These are phyloP conservation scores for Dromaius novaehollandiae DNA, from an alignment of 2,113 vertebrate genomes.

Conservation along the genomic window DNA sequence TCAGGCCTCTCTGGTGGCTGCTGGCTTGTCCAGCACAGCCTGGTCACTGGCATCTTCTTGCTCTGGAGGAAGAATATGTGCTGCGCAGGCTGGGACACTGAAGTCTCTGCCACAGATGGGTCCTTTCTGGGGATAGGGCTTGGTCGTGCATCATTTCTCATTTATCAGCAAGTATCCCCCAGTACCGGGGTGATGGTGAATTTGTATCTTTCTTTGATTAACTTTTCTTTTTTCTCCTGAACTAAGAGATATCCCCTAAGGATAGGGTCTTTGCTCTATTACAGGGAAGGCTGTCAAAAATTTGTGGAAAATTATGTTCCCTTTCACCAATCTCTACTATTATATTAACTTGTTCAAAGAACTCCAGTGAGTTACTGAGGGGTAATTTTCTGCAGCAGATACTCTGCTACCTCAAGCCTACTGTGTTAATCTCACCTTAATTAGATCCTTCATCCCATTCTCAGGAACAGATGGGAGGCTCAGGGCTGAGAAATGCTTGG, in stretches of 20 bases:
- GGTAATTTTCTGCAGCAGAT: slow-evolving; percentile 8
- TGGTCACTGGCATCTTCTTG: background rate
- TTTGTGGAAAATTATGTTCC: background rate
- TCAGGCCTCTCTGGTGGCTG: background rate
- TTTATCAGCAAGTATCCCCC: background rate
- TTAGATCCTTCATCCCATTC: slow-evolving; percentile 27
- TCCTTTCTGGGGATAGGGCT: background rate
- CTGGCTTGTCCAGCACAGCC: background rate
- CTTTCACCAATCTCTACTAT: background rate
- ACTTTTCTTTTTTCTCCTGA: background rate
- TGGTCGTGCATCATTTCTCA: accelerated
- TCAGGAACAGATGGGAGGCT: slow-evolving; percentile 14
- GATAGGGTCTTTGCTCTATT: background rate
- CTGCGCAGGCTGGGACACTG: accelerated
- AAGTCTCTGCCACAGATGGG: background rate
- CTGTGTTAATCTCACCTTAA: slow-evolving; percentile 34
- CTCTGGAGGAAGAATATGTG: background rate
- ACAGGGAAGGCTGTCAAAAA: slow-evolving; percentile 4
- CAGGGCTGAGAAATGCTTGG: slow-evolving; percentile 3
- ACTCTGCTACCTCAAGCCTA: background rate
- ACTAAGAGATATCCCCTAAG: background rate
- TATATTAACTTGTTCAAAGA: slow-evolving; percentile 1
- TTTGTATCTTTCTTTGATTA: background rate
- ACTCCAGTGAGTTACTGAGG: slow-evolving; percentile 1
- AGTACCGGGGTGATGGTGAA: background rate